phyloP scores from a whole-genome alignment of 2,888 invertebrate species.

The Callosobruchus maculatus region DNA sequence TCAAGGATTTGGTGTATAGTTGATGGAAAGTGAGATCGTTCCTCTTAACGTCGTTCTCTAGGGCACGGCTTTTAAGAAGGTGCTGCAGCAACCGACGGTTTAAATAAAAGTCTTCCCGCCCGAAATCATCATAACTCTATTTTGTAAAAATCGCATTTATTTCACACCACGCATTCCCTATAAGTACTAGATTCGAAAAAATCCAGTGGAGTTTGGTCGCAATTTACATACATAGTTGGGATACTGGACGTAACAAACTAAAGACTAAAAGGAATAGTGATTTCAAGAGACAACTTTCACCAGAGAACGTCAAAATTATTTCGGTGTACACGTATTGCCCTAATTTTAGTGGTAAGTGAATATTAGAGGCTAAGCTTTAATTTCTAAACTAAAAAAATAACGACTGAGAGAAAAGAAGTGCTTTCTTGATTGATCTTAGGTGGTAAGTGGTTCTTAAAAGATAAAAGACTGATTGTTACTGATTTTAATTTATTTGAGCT shows the following conservation, averaged over 20 bases:
- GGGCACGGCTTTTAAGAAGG: constrained; percentile 46
- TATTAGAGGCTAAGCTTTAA: neutral
- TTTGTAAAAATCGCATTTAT: neutral
- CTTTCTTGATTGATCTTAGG: neutral
- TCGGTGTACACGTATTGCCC: neutral
- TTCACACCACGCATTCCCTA: neutral
- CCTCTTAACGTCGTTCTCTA: constrained; percentile 35
- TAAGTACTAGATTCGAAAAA: neutral
- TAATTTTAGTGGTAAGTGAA: neutral
- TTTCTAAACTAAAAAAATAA: neutral
- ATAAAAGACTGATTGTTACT: neutral
- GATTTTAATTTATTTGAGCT: neutral
- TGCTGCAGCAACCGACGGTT: constrained; percentile 45
- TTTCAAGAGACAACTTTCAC: neutral
- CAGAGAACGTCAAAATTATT: neutral
- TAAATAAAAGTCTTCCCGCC: constrained; percentile 50
- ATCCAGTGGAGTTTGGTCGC: neutral
- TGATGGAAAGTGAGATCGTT: neutral
- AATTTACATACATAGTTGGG: neutral
- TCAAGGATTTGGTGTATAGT: neutral
- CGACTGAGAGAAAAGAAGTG: neutral
- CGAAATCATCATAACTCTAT: constrained; percentile 36
- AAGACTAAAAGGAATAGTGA: neutral
- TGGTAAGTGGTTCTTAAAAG: neutral
- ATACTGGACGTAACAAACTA: neutral